Evolutionary conservation across 2,797 vertebrate genomes (phyloP).

Genomic region (Manis pentadactyla): DNA sequence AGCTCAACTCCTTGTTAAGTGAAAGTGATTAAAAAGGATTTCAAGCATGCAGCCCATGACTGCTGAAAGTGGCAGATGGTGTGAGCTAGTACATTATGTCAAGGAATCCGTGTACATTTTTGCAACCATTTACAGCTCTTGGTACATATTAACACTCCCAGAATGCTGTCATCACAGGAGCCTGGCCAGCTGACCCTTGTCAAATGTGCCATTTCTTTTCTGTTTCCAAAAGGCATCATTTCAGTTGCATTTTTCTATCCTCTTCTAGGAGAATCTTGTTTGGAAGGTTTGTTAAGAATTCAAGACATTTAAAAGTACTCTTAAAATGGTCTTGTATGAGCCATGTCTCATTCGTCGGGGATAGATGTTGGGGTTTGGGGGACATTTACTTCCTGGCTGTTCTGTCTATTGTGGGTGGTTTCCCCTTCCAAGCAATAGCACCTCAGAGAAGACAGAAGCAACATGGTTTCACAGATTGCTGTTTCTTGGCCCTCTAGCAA

Average conservation of each 20-base stretch:
- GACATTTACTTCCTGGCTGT: background rate
- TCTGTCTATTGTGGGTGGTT: background rate
- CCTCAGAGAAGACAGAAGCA: background rate
- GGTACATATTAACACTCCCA: conserved; percentile 70
- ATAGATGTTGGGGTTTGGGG: background rate
- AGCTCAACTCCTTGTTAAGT: conserved; percentile 66
- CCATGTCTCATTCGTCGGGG: conserved; percentile 25
- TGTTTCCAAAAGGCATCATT: conserved; percentile 40
- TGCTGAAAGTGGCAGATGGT: conserved; percentile 77
- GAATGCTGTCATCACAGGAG: conserved; percentile 68
- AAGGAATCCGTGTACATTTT: conserved; percentile 76
- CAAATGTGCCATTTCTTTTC: conserved; percentile 73
- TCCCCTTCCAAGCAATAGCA: background rate
- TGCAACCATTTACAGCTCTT: conserved; percentile 70
- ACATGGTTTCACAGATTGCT: background rate
- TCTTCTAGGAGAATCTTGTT: conserved; percentile 48
- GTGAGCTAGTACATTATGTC: conserved; percentile 76
- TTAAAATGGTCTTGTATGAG: conserved; percentile 10
- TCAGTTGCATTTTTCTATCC: conserved; percentile 36
- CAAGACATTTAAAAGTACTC: conserved; percentile 24
- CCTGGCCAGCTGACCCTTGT: conserved; percentile 75
- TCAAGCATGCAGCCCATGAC: conserved; percentile 53
- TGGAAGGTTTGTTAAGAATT: conserved; percentile 50
- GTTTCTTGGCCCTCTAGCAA: background rate
- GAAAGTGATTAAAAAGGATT: conserved; percentile 74